phyloP scores from a whole-genome alignment of 2,113 vertebrate species.

The Microcebus murinus region DNA sequence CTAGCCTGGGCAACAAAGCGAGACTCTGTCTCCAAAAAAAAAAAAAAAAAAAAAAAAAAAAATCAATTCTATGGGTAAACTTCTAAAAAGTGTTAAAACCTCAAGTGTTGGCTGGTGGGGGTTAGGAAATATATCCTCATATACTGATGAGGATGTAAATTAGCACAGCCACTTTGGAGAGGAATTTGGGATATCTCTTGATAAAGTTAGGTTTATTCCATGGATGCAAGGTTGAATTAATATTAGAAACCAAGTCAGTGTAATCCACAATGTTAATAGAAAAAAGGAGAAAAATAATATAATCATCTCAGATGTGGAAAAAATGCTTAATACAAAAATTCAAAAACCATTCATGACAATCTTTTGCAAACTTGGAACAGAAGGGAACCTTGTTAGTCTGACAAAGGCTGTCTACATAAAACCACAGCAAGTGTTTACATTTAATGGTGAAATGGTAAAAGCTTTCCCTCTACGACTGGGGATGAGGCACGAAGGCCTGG shows the following conservation, averaged over 20 bases:
- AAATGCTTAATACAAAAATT: not conserved
- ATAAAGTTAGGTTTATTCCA: slow-evolving; percentile 5
- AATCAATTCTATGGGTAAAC: not conserved
- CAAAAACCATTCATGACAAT: not conserved
- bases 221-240: not conserved
- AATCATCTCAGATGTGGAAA: not conserved
- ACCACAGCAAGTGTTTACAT: not conserved
- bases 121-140: not conserved
- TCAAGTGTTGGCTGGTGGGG: not conserved
- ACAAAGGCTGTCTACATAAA: not conserved
- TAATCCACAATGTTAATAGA: not conserved
- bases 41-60: too few relatives aligned
- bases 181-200: not conserved
- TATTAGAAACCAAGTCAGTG: not conserved
- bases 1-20: too few relatives aligned
- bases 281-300: slow-evolving; percentile 3
- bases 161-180: not conserved
- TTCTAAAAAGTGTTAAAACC: not conserved
- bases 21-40: too few relatives aligned
- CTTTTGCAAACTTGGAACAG: not conserved
- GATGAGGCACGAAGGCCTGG: not conserved
- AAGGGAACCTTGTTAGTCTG: not conserved
- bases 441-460: not conserved
- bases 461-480: not conserved
- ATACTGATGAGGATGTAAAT: not conserved